Evolutionary conservation across 2,113 vertebrate genomes (phyloP).

Genomic region (Microcebus lehilahytsara): DNA sequence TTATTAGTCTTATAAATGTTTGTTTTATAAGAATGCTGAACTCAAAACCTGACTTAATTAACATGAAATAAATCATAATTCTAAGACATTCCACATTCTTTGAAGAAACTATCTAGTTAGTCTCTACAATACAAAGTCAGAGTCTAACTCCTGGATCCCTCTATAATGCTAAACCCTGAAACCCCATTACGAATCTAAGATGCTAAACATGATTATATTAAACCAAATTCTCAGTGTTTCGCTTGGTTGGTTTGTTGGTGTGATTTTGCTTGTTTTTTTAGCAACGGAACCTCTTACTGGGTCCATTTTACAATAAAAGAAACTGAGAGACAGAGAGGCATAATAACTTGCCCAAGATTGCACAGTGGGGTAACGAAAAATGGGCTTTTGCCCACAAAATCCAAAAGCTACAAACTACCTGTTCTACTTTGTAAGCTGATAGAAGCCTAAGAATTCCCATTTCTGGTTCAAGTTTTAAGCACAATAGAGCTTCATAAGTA

Average conservation of each 20-base stretch:
- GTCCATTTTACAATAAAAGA: background rate
- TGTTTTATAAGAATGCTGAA: background rate
- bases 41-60: background rate
- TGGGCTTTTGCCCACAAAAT: background rate
- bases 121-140: background rate
- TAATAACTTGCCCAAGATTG: background rate
- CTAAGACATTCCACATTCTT: background rate
- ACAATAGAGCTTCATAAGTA: background rate
- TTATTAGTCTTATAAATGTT: background rate
- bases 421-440: background rate
- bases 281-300: background rate
- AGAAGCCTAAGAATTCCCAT: background rate
- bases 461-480: background rate
- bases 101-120: conserved; percentile 8
- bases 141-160: background rate
- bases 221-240: background rate
- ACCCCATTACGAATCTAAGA: background rate
- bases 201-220: background rate
- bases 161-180: background rate
- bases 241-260: background rate
- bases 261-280: background rate
- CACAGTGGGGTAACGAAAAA: background rate
- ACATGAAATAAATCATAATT: conserved; percentile 22
- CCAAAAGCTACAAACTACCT: background rate
- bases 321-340: background rate